A percentile compares a stretch with the other conserved stretches of the same genome.
Evolutionary conservation across 2,113 vertebrate genomes (phyloP).

Genomic region (Scopus umbretta): DNA sequence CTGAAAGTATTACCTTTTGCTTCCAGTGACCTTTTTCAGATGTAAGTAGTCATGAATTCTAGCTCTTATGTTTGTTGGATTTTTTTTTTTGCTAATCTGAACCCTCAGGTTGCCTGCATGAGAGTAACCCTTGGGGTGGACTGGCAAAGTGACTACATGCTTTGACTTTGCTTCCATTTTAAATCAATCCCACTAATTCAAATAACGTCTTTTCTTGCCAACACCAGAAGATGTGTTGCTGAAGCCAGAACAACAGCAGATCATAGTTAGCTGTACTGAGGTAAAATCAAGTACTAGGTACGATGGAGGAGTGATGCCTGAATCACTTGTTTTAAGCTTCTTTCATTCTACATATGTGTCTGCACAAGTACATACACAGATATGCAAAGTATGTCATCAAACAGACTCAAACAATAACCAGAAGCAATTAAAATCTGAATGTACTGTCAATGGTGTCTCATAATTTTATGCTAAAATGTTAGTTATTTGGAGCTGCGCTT

Average conservation of each 20-base stretch:
- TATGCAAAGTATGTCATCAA: neutral
- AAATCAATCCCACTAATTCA: neutral
- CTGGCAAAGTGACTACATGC: rapidly evolving
- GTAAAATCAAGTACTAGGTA: neutral
- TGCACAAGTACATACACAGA: neutral
- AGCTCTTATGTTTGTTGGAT: neutral
- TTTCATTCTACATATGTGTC: neutral
- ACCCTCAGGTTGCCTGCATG: neutral
- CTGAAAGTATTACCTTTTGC: neutral
- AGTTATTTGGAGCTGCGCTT: neutral
- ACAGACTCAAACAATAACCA: neutral
- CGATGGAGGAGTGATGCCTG: neutral
- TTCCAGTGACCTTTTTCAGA: neutral
- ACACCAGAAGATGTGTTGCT: neutral
- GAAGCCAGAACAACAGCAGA: neutral
- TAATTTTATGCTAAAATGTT: neutral
- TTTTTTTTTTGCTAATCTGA: neutral
- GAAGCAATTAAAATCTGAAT: neutral
- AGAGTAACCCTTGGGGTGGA: neutral
- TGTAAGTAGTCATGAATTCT: neutral
- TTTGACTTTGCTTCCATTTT: neutral
- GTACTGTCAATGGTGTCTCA: neutral
- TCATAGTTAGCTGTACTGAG: neutral
- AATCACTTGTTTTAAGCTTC: neutral
- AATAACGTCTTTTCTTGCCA: neutral